These are phyloP conservation scores for Tetragonula carbonaria DNA, from an alignment of 2,888 invertebrate species.

Conservation along the genomic window DNA sequence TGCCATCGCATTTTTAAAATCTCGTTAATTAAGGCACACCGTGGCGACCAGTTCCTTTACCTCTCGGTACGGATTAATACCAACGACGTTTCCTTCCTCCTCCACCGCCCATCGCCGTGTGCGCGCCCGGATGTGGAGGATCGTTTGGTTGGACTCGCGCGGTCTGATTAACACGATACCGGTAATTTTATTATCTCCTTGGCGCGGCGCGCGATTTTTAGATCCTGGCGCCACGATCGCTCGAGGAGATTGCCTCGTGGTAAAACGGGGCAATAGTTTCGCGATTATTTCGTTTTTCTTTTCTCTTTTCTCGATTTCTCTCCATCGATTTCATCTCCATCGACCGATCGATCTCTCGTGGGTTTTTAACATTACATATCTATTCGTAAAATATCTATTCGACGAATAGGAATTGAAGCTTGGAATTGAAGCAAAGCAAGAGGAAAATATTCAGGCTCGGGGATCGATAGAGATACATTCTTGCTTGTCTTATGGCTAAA, in stretches of 20 bases:
- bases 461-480: no score
- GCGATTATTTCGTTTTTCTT: conserved; percentile 18
- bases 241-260: conserved; percentile 16
- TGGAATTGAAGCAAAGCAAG: no score
- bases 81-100: conserved; percentile 24
- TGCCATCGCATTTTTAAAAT: conserved; percentile 81
- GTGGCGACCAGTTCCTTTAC: conserved; percentile 25
- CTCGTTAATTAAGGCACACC: conserved; percentile 73
- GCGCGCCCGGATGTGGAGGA: not conserved
- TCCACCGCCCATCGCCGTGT: not conserved
- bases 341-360: no score
- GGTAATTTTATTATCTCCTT: conserved; percentile 48
- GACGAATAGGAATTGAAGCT: no score
- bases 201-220: conserved; percentile 32
- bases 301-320: not conserved
- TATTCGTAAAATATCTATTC: no score
- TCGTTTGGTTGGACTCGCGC: conserved; percentile 13
- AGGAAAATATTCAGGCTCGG: no score
- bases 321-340: no score
- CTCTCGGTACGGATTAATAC: conserved; percentile 52
- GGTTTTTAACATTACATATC: no score
- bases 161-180: conserved; percentile 45
- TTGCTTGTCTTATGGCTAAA: not conserved
- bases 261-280: conserved; percentile 25
- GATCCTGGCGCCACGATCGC: conserved; percentile 26